phyloP scores from a whole-genome alignment of 2,113 vertebrate genomes.

The Gulo gulo region DNA sequence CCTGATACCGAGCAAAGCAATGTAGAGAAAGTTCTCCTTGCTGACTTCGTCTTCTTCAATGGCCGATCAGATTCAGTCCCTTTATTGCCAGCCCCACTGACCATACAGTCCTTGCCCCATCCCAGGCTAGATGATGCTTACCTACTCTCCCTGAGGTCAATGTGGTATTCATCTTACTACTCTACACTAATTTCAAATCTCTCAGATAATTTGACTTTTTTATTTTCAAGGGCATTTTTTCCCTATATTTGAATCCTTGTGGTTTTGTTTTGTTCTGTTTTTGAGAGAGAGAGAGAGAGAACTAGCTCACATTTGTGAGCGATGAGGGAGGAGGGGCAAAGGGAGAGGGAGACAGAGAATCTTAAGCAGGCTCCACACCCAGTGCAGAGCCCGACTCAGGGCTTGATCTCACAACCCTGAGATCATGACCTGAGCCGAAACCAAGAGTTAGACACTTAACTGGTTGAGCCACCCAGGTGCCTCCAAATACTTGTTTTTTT shows the following conservation, averaged over 20 bases:
- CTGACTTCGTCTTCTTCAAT: rapidly evolving
- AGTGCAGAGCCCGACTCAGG: background rate
- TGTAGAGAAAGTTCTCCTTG: background rate
- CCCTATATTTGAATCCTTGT: background rate
- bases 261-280: background rate
- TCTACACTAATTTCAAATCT: background rate
- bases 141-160: background rate
- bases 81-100: background rate
- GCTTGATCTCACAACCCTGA: background rate
- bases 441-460: background rate
- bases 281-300: background rate
- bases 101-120: background rate
- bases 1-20: background rate
- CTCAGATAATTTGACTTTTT: background rate
- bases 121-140: background rate
- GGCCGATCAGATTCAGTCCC: no score
- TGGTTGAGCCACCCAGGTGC: background rate
- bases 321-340: background rate
- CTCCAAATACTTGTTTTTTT: background rate
- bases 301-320: no score
- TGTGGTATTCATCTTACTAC: background rate
- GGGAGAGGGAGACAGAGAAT: background rate
- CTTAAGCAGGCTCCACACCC: background rate
- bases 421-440: background rate
- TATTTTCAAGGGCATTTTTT: background rate